These are phyloP conservation scores for Mystacornis crossleyi DNA, from an alignment of 2,113 vertebrate genomes.

Conservation along the genomic window DNA sequence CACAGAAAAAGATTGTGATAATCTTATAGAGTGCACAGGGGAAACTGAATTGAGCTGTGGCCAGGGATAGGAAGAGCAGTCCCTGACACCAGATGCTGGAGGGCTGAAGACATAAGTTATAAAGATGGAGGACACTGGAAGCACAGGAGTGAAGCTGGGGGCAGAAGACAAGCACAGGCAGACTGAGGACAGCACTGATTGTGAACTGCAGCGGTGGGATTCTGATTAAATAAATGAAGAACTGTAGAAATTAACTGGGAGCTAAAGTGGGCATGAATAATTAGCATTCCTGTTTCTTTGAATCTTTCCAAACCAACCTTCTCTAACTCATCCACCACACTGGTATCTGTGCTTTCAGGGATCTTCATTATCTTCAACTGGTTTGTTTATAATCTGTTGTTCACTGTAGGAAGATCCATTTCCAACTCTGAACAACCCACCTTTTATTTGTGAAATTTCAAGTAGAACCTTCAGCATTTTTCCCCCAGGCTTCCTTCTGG, in stretches of 20 bases:
- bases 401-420: not conserved
- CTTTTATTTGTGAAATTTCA: not conserved
- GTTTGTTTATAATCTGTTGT: not conserved
- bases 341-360: not conserved
- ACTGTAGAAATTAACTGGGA: not conserved
- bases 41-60: not conserved
- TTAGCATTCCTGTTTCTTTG: not conserved
- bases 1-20: not conserved
- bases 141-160: not conserved
- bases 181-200: not conserved
- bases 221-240: not conserved
- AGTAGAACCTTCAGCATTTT: not conserved
- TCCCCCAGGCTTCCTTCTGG: not conserved
- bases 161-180: not conserved
- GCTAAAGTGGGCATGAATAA: not conserved
- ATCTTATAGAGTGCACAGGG: not conserved
- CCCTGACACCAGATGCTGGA: fast-evolving
- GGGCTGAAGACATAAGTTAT: not conserved
- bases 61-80: not conserved
- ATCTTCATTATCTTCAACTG: not conserved
- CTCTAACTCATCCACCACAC: not conserved
- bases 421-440: not conserved
- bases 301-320: not conserved
- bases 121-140: not conserved
- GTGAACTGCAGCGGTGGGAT: not conserved